Percentiles rank a stretch among this genome's conserved stretches.
Conservation (phyloP, 2,888 invertebrate genomes). For the Dendrolimus pini region DNA sequence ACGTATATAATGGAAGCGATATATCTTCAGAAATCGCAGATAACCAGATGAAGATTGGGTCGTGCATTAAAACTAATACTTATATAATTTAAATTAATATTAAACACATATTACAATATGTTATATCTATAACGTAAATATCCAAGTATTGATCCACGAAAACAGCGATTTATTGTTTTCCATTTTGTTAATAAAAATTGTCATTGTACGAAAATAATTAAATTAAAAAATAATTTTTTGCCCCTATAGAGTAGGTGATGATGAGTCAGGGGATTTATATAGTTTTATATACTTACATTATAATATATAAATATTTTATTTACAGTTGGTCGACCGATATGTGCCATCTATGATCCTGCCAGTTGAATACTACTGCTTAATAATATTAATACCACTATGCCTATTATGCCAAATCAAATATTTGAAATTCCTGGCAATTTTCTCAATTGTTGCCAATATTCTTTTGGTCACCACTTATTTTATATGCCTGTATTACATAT, state of each 20-base stretch:
- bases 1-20: no score
- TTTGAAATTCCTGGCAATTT: slow-evolving; percentile 90
- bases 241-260: no score
- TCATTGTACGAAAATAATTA: not conserved
- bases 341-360: slow-evolving; percentile 38
- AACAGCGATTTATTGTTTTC: no score
- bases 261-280: no score
- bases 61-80: no score
- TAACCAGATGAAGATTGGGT: no score
- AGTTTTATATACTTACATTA: not conserved
- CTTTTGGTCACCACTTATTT: slow-evolving; percentile 85
- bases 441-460: slow-evolving; percentile 91
- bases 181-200: not conserved
- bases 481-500: slow-evolving; percentile 91
- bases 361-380: slow-evolving; percentile 63
- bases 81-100: no score
- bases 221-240: not conserved
- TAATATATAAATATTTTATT: slow-evolving; percentile 14
- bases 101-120: no score
- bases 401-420: slow-evolving; percentile 78
- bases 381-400: slow-evolving; percentile 50
- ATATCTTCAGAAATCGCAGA: no score
- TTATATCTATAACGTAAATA: no score
- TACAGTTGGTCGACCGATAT: slow-evolving; percentile 61
- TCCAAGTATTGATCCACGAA: no score